These are phyloP conservation scores for Vireo griseus DNA, from an alignment of 2,797 vertebrate genomes.

Conservation along the genomic window DNA sequence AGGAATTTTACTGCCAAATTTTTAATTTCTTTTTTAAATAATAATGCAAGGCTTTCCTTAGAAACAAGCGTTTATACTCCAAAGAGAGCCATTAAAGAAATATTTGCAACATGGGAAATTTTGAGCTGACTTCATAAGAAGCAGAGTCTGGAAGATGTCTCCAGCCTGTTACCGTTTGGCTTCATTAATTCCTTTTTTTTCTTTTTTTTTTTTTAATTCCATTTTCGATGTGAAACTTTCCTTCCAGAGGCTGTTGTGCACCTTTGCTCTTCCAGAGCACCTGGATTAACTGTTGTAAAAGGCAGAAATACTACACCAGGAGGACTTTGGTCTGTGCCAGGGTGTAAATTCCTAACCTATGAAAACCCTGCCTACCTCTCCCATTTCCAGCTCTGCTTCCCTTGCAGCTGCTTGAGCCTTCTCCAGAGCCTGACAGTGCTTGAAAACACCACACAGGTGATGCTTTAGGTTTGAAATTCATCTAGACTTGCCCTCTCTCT, in stretches of 20 bases:
- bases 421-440: neutral
- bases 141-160: neutral
- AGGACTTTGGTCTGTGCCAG: neutral
- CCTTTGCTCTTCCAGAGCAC: neutral
- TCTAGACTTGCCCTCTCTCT: neutral
- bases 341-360: neutral
- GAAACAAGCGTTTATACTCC: neutral
- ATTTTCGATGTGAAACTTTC: neutral
- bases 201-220: rapidly evolving
- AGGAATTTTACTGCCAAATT: neutral
- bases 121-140: neutral
- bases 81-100: neutral
- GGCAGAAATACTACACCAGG: neutral
- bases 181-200: neutral
- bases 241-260: neutral
- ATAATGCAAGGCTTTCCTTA: neutral
- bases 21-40: neutral
- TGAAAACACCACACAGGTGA: neutral
- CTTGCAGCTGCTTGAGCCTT: neutral
- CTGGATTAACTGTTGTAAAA: neutral
- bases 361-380: neutral
- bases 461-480: neutral
- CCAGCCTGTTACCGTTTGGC: neutral
- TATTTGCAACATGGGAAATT: neutral
- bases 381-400: neutral